These are phyloP conservation scores for Struthidea cinerea DNA, from an alignment of 2,113 vertebrate species.

Conservation along the genomic window DNA sequence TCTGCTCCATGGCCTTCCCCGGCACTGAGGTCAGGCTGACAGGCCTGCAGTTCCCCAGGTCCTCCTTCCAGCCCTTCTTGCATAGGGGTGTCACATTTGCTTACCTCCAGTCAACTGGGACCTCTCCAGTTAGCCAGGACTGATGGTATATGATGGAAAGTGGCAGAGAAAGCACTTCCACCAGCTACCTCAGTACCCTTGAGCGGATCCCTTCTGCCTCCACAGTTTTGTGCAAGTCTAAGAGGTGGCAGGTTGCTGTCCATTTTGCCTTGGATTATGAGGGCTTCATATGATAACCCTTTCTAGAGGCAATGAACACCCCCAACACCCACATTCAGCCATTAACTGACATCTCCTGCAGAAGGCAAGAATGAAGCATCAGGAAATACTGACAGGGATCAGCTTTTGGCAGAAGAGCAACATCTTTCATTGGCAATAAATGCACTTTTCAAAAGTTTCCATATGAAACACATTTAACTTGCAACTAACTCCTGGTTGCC, in stretches of 20 bases:
- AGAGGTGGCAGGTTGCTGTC: neutral
- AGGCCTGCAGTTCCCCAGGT: neutral
- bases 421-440: neutral
- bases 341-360: neutral
- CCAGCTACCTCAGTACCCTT: neutral
- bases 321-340: neutral
- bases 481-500: neutral
- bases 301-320: neutral
- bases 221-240: neutral
- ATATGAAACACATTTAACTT: neutral
- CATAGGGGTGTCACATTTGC: no score
- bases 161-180: neutral
- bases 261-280: neutral
- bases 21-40: neutral
- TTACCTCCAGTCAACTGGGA: neutral
- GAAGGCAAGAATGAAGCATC: neutral
- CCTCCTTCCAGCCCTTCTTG: neutral
- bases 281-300: neutral
- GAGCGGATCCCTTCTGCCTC: neutral
- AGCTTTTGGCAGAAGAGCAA: neutral
- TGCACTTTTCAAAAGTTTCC: neutral
- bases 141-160: neutral
- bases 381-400: neutral
- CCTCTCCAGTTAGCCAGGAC: neutral
- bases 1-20: neutral